Evolutionary conservation across 2,888 invertebrate species (phyloP).

Genomic region (Silvanus unidentatus): DNA sequence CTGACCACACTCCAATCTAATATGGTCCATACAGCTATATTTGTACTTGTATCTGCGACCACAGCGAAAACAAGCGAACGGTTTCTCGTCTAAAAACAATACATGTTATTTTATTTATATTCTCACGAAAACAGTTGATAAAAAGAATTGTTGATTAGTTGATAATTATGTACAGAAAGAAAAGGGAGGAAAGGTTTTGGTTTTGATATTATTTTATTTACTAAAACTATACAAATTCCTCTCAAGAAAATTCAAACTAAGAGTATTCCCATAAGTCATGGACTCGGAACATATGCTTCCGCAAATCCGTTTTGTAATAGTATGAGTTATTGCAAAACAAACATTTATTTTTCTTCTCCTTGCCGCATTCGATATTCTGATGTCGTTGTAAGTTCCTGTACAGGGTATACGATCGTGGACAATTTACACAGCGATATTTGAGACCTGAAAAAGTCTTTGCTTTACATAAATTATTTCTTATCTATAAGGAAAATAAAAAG

Average conservation of each 20-base stretch:
- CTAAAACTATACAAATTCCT: too few relatives aligned
- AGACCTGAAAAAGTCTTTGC: background rate
- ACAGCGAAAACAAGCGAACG: too few relatives aligned
- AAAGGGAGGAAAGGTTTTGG: too few relatives aligned
- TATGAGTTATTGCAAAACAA: constrained; percentile 25
- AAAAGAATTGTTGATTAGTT: too few relatives aligned
- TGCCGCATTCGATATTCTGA: constrained; percentile 33
- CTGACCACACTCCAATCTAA: constrained; percentile 66
- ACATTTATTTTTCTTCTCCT: constrained; percentile 32
- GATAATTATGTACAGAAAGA: too few relatives aligned
- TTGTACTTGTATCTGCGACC: constrained; percentile 24
- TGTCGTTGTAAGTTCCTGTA: constrained; percentile 32
- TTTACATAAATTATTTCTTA: too few relatives aligned
- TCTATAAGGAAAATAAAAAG: too few relatives aligned
- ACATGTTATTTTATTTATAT: too few relatives aligned
- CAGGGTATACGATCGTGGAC: constrained; percentile 32
- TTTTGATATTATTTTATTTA: too few relatives aligned
- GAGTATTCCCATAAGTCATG: constrained; percentile 30
- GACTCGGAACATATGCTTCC: constrained; percentile 26
- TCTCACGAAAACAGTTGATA: background rate
- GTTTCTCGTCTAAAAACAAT: too few relatives aligned
- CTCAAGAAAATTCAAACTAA: too few relatives aligned
- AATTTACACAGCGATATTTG: constrained; percentile 19
- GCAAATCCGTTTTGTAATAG: constrained; percentile 29
- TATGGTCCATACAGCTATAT: constrained; percentile 49